Evolutionary conservation across 1,140 invertebrate species (phyloP), one percentile per base, ranked within the genome.

Genomic region (Heterodera schachtii): DNA sequence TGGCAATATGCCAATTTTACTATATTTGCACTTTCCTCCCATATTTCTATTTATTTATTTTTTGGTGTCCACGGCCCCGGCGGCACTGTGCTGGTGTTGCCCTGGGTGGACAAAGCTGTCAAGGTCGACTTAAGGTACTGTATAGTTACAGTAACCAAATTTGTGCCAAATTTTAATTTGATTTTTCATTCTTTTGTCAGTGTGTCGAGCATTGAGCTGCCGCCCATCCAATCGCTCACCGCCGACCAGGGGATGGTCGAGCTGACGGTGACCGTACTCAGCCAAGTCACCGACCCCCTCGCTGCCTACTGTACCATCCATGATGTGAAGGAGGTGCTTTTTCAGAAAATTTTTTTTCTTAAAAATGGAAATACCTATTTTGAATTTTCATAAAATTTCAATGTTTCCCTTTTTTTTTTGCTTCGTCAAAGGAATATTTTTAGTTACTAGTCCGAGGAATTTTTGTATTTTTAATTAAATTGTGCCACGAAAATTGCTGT

Each of bases 161-260:
- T n/a, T n/a, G n/a, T n/a, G n/a, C n/a, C n/a, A n/a, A n/a, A n/a
- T n/a, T n/a, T n/a, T n/a, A n/a, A n/a, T n/a, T n/a, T n/a, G n/a
- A n/a, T n/a, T n/a, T n/a, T n/a, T n/a, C n/a, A n/a, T n/a, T n/a
- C n/a, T n/a, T n/a, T n/a, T 1, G 31, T 43, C 49, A 78, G 77
- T 2, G 82, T 79, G 9, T 75, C 49, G 5, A 86, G 69, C 9
- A 31, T 85, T 69, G 70, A 87, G 66, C 43, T 85, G 47, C 85
- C 85, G 49, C 60, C 47, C 8, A 43, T 85, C 19, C 84, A 87
- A n/a, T 49, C 83, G 4, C 80, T 85, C 43, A 87, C 84, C 31
- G 73, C 80, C 1, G 84, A 85, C 67, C 66, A 67, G 16, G 84
- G 84, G 41, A 78, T 87, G 21, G 75, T 87, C 31, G 84, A 85